phyloP scores from a whole-genome alignment of 2,888 invertebrate genomes.

The Macaria notata region DNA sequence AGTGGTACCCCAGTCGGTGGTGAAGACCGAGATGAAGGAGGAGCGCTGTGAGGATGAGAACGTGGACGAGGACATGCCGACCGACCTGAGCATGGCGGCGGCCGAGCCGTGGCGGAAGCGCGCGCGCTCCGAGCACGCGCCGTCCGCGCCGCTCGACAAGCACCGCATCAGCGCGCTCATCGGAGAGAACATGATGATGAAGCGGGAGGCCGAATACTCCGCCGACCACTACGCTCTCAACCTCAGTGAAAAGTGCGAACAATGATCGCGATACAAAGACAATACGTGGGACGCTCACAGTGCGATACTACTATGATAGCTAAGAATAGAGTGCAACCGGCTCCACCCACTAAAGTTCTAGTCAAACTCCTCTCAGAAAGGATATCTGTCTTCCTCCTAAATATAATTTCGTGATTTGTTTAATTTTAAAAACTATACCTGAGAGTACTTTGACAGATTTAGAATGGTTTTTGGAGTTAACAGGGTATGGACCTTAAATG shows the following conservation, averaged over 20 bases:
- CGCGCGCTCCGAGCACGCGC: slow-evolving; percentile 59
- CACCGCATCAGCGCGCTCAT: slow-evolving; percentile 79
- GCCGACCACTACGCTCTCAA: slow-evolving; percentile 74
- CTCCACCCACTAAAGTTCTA: slow-evolving; percentile 72
- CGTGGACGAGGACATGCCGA: slow-evolving; percentile 86
- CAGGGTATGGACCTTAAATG: slow-evolving; percentile 78
- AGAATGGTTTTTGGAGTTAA: slow-evolving; percentile 66
- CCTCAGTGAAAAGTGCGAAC: slow-evolving; percentile 80
- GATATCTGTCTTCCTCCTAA: slow-evolving; percentile 68
- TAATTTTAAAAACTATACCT: slow-evolving; percentile 46
- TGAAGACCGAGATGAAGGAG: slow-evolving; percentile 77
- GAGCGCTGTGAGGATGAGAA: slow-evolving; percentile 75
- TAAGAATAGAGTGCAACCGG: slow-evolving; percentile 45
- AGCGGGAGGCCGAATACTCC: slow-evolving; percentile 53
- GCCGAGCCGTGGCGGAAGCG: slow-evolving; percentile 76
- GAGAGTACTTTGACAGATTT: slow-evolving; percentile 77
- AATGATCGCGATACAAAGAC: slow-evolving; percentile 53
- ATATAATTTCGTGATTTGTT: slow-evolving; percentile 43
- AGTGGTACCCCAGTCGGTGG: slow-evolving; percentile 61
- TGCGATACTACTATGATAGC: slow-evolving; percentile 47
- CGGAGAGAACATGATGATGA: slow-evolving; percentile 75
- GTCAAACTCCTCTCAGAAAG: slow-evolving; percentile 76
- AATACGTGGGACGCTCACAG: slow-evolving; percentile 52
- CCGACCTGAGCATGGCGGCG: slow-evolving; percentile 85
- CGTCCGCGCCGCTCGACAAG: slow-evolving; percentile 63